A percentile compares a stretch with the other conserved stretches of the same genome.
Conservation (phyloP, 2,113 vertebrate species). For the Proteles cristata region DNA sequence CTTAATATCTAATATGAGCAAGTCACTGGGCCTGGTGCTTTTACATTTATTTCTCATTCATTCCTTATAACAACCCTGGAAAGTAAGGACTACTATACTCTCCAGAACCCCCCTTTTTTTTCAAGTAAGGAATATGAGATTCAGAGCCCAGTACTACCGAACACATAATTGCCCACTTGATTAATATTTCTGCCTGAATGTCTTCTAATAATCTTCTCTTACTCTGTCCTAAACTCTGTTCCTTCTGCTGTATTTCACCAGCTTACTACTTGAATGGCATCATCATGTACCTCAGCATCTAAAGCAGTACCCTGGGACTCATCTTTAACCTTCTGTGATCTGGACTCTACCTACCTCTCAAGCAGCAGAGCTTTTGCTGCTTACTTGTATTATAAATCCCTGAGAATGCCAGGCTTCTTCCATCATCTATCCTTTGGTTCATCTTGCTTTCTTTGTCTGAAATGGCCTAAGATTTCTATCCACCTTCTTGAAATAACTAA, state of each 20-base stretch:
- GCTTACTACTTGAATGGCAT: neutral
- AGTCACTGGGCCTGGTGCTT: constrained; percentile 18
- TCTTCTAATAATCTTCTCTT: neutral
- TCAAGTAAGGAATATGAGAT: neutral
- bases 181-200: constrained; percentile 28
- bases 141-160: neutral
- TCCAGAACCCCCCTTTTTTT: neutral
- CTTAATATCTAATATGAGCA: constrained; percentile 46
- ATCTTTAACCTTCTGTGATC: neutral
- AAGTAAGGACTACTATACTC: neutral
- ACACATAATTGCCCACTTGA: neutral
- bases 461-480: neutral
- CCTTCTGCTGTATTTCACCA: neutral
- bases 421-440: neutral
- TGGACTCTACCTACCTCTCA: neutral
- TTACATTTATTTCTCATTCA: constrained; percentile 46
- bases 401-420: neutral
- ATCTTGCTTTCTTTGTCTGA: constrained; percentile 5
- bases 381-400: neutral
- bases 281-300: neutral
- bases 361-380: neutral
- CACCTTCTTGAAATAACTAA: constrained; percentile 42
- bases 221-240: neutral
- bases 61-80: neutral
- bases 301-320: neutral